Evolutionary conservation across 2,888 invertebrate genomes (phyloP), one percentile per base, ranked within the genome.

Genomic region (Lepeophtheirus nordmannii): DNA sequence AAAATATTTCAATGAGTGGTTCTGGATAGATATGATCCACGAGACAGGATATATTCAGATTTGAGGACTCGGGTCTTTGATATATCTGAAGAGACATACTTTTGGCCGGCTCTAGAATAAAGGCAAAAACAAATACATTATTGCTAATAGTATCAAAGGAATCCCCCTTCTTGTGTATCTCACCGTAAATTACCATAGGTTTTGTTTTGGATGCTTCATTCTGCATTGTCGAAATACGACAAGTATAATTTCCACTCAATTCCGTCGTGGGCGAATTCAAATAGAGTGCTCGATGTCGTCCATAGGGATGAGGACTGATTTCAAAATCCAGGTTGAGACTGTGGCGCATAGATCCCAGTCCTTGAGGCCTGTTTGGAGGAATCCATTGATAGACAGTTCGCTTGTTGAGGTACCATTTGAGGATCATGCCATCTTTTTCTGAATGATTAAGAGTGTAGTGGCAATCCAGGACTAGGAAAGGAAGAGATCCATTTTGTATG

Each of bases 361-460:
- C 66, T 60, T 65, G 64, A 17, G 66, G 66, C n/a, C 41, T n/a
- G 30, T 58, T 38, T 12, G 66, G 66, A 10, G 66, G 66, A n/a
- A 66, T 66, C 66, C 66, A 66, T 22, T 66, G 66, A 41, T 53
- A 66, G 22, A 66, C 58, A n/a, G 59, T 66, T 7, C 40, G 41
- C 22, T 38, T 38, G 60, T 66, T 66, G 30, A 66, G 56, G 17
- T 59, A 59, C 66, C 66, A 66, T 37, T 66, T 59, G 46, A 66
- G 59, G 39, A 66, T 30, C 59, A 60, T 40, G 39, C 65, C 65
- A 37, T 63, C 63, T 23, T 63, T 63, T 56, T 63, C 63, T 17
- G 63, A 20, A n/a, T 63, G 63, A 38, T 63, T 63, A 23, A 66
- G 60, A 14, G 39, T 22, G 46, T 60, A 66, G 17, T 20, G 40